Percentiles rank a stretch among this genome's conserved stretches.
These are phyloP conservation scores for Eutolmus rufibarbis DNA, from an alignment of 2,888 invertebrate species.

Conservation along the genomic window DNA sequence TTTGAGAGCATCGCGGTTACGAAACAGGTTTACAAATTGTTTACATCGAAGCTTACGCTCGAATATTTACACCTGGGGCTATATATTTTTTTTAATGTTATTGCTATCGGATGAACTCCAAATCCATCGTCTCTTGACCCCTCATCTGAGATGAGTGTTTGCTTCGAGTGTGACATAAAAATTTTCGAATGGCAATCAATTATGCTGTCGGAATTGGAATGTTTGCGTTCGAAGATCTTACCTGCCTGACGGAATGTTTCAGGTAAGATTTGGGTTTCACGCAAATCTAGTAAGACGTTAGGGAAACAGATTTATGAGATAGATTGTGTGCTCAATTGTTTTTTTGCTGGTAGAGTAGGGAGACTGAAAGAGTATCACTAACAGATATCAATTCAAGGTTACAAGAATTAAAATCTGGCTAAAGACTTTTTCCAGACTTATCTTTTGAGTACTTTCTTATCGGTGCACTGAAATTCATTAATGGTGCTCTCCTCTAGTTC, in stretches of 20 bases:
- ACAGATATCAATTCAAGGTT: no score
- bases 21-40: not conserved
- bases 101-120: not conserved
- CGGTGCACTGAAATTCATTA: no score
- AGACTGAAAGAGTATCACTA: not conserved
- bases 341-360: not conserved
- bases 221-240: not conserved
- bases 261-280: not conserved
- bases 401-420: no score
- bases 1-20: not conserved
- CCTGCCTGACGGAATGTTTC: not conserved
- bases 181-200: not conserved
- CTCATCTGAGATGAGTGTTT: not conserved
- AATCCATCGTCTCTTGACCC: not conserved
- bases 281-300: not conserved
- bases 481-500: no score
- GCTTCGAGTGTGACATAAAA: not conserved
- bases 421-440: no score
- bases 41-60: not conserved
- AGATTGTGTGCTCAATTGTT: not conserved
- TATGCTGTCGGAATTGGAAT: not conserved
- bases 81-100: not conserved
- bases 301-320: not conserved
- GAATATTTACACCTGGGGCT: not conserved
- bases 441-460: no score